Evolutionary conservation across 2,113 vertebrate species (phyloP).

Genomic region (Oplegnathus fasciatus): DNA sequence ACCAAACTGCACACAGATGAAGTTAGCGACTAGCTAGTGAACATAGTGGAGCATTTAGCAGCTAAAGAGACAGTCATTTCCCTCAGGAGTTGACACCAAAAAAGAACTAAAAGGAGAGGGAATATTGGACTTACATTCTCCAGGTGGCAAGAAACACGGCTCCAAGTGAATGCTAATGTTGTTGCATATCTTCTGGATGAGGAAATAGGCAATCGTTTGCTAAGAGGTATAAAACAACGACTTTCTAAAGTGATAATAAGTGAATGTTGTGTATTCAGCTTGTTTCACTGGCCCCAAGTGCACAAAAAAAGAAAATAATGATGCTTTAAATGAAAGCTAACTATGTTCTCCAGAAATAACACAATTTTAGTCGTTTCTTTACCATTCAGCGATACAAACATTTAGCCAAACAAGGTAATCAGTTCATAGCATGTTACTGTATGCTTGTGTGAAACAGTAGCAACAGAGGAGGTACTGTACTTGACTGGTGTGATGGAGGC

Average conservation of each 20-base stretch:
- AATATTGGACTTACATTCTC: background rate
- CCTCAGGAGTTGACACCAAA: background rate
- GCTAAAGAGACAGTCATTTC: background rate
- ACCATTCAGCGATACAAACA: background rate
- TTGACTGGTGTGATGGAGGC: slow-evolving; percentile 27
- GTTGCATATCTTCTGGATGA: background rate
- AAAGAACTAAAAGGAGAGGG: background rate
- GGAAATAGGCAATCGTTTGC: background rate
- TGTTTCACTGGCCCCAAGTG: background rate
- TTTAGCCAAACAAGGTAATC: background rate
- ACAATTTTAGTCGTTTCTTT: background rate
- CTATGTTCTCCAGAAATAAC: too few relatives aligned
- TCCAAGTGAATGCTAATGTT: background rate
- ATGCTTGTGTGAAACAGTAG: slow-evolving; percentile 42
- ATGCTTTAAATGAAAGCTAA: background rate
- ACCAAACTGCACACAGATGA: background rate
- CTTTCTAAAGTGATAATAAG: background rate
- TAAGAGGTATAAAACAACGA: background rate
- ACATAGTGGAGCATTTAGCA: background rate
- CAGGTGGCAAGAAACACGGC: background rate
- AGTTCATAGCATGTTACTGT: background rate
- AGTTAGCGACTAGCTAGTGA: background rate
- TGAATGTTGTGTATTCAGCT: background rate
- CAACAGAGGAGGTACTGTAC: slow-evolving; percentile 43
- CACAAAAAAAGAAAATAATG: too few relatives aligned